Evolutionary conservation across 2,888 invertebrate genomes (phyloP).

Genomic region (Napeogenes inachia): DNA sequence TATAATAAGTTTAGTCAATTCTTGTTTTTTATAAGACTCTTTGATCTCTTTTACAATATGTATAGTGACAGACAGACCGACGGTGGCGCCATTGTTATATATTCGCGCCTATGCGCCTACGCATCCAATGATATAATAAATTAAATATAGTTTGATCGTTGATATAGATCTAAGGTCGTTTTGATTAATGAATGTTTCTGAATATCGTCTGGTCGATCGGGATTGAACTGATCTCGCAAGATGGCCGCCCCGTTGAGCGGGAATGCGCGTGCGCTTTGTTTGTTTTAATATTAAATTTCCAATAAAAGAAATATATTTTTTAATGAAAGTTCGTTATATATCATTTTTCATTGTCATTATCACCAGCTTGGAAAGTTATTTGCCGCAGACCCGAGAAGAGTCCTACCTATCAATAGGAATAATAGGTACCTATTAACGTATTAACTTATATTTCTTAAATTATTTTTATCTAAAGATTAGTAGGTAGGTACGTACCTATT

Average conservation of each 20-base stretch:
- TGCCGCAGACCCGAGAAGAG: too few relatives aligned
- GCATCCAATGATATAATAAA: conserved; percentile 62
- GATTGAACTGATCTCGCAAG: conserved; percentile 59
- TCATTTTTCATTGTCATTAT: too few relatives aligned
- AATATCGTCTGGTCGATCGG: conserved; percentile 51
- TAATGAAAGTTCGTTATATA: too few relatives aligned
- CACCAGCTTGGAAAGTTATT: too few relatives aligned
- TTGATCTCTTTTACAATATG: conserved; percentile 29
- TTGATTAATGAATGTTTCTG: conserved; percentile 70
- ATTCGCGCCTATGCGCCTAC: conserved; percentile 66
- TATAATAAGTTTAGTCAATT: too few relatives aligned
- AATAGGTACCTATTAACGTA: too few relatives aligned
- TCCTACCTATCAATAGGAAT: too few relatives aligned
- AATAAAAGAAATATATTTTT: not conserved
- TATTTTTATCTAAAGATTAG: too few relatives aligned
- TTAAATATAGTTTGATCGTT: conserved; percentile 69
- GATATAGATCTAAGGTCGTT: conserved; percentile 64
- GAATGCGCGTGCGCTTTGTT: conserved; percentile 30
- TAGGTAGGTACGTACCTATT: too few relatives aligned
- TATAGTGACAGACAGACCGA: conserved; percentile 54
- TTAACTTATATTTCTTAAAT: too few relatives aligned
- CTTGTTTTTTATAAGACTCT: too few relatives aligned
- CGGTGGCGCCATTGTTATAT: conserved; percentile 67
- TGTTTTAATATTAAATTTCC: conserved; percentile 9
- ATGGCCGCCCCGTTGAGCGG: conserved; percentile 68